Percentiles rank a stretch among this genome's conserved stretches.
Evolutionary conservation across 1,140 invertebrate species (phyloP).

Genomic region (Leptopilina clavipes): DNA sequence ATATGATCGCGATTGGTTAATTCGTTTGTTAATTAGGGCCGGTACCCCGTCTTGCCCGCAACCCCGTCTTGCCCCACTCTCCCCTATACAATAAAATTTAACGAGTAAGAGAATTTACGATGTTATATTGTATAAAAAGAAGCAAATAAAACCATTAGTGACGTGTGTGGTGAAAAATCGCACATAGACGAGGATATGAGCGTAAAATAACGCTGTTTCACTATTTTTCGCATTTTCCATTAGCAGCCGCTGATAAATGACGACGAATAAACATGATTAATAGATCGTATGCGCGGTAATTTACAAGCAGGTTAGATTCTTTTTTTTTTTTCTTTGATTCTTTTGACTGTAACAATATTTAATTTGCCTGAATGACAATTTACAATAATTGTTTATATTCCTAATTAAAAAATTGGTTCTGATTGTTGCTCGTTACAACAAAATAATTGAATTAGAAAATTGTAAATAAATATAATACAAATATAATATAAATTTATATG

Average conservation of each 20-base stretch:
- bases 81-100: constrained; percentile 3
- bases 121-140: not conserved
- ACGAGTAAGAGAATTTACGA: not conserved
- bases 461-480: no score
- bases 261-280: constrained; percentile 10
- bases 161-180: constrained; percentile 15
- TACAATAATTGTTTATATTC: no score
- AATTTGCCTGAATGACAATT: not conserved
- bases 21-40: no score
- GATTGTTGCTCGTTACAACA: no score
- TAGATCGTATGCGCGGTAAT: not conserved
- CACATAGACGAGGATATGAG: not conserved
- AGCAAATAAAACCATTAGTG: constrained; percentile 1
- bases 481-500: no score
- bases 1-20: no score
- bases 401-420: no score
- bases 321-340: not conserved
- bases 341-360: not conserved
- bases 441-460: no score
- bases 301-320: not conserved
- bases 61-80: no score
- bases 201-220: constrained; percentile 5
- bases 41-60: no score
- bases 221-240: constrained; percentile 6
- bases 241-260: constrained; percentile 15